phyloP scores from a whole-genome alignment of 2,797 vertebrate species.

The Acomys russatus region DNA sequence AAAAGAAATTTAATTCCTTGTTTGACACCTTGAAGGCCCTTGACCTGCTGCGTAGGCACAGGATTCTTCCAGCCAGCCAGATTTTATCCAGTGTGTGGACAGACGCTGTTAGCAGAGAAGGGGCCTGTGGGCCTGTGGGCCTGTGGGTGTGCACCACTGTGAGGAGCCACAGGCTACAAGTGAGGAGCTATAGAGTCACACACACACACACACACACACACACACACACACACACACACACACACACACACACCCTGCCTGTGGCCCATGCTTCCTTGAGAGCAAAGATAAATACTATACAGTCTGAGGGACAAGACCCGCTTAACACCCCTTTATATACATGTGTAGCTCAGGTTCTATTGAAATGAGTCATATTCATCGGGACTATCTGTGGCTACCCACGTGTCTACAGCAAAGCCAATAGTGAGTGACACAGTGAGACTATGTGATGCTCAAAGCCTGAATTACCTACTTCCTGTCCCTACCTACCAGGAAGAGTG shows the following conservation, averaged over 20 bases:
- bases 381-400: too few species aligned
- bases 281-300: background rate
- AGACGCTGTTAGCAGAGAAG: background rate
- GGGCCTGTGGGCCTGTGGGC: background rate
- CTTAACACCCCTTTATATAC: background rate
- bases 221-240: background rate
- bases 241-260: too few species aligned
- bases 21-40: too few species aligned
- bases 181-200: background rate
- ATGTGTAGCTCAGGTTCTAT: background rate
- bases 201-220: background rate
- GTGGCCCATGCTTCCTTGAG: background rate
- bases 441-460: background rate
- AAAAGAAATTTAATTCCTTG: too few species aligned
- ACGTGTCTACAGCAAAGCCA: background rate
- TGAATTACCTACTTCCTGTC: background rate
- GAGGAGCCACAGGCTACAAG: background rate
- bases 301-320: background rate
- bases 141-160: background rate
- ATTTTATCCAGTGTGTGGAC: background rate
- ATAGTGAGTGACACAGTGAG: background rate
- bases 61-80: background rate
- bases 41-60: rapidly evolving
- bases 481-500: background rate
- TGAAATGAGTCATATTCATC: background rate